Evolutionary conservation across 2,888 invertebrate species (phyloP).

Genomic region (Drosophila fungiperda): DNA sequence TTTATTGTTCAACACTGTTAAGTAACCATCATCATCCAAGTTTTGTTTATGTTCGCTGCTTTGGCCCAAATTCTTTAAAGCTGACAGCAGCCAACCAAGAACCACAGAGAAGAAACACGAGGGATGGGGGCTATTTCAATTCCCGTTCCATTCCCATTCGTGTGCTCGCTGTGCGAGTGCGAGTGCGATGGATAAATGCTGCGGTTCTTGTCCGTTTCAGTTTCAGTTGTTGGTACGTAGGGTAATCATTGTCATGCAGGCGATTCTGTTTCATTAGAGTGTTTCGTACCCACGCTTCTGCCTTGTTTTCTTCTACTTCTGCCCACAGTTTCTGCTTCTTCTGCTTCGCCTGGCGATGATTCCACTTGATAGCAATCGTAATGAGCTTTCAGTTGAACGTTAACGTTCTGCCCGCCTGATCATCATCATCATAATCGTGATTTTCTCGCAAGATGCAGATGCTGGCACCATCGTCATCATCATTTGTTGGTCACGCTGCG

Average conservation of each 20-base stretch:
- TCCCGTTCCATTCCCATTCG: conserved; percentile 44
- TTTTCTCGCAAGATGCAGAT: conserved; percentile 67
- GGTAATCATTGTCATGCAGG: conserved; percentile 78
- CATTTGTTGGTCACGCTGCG: conserved; percentile 77
- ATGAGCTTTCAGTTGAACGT: conserved; percentile 66
- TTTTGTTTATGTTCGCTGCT: conserved; percentile 73
- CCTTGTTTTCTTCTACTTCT: conserved; percentile 11
- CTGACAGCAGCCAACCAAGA: conserved; percentile 61
- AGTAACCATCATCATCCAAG: conserved; percentile 75
- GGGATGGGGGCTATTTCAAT: neutral
- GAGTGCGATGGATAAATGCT: conserved; percentile 52
- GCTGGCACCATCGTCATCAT: conserved; percentile 70
- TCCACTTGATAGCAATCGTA: conserved; percentile 68
- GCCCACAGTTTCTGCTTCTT: conserved; percentile 4
- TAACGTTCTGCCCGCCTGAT: conserved; percentile 68
- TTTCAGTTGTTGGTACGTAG: conserved; percentile 36
- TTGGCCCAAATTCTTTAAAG: conserved; percentile 75
- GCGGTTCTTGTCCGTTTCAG: conserved; percentile 45
- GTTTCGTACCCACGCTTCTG: conserved; percentile 74
- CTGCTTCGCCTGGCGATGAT: conserved; percentile 34
- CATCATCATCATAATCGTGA: conserved; percentile 73
- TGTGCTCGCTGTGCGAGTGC: conserved; percentile 47
- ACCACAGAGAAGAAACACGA: conserved; percentile 5
- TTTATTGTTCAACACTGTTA: conserved; percentile 73
- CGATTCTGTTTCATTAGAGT: conserved; percentile 69